Evolutionary conservation across 2,888 invertebrate genomes (phyloP).

Genomic region (Alloscopus bannaensis): DNA sequence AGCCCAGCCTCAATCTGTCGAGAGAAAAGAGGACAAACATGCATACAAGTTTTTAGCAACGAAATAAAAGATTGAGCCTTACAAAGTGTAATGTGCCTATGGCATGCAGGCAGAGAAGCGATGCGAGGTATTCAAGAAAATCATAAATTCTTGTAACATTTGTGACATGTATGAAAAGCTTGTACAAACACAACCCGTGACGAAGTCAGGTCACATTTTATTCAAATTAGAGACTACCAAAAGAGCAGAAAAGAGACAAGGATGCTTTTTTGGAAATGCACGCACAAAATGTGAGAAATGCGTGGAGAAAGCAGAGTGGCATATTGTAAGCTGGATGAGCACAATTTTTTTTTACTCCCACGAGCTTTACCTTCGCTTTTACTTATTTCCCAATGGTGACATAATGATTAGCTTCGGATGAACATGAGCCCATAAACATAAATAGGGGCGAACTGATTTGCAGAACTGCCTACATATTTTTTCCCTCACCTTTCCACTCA

Average conservation of each 20-base stretch:
- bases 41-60: conserved; percentile 26
- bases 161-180: conserved; percentile 53
- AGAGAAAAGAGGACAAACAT: conserved; percentile 4
- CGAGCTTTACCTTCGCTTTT: too few relatives aligned
- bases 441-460: too few relatives aligned
- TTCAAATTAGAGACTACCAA: conserved; percentile 52
- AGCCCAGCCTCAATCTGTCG: conserved; percentile 68
- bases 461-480: too few relatives aligned
- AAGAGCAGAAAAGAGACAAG: conserved; percentile 7
- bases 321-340: too few relatives aligned
- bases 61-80: neutral
- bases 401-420: too few relatives aligned
- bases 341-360: neutral
- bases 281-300: too few relatives aligned
- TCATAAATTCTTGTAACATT: conserved; percentile 58
- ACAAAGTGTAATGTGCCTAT: neutral
- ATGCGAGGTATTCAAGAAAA: conserved; percentile 31
- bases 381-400: too few relatives aligned
- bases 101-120: neutral
- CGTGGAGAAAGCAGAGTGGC: too few relatives aligned
- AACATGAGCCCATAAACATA: too few relatives aligned
- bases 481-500: too few relatives aligned
- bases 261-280: neutral
- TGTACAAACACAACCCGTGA: conserved; percentile 18
- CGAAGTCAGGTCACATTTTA: conserved; percentile 54